Evolutionary conservation across 2,113 vertebrate genomes (phyloP).

Genomic region (Callithrix jacchus): DNA sequence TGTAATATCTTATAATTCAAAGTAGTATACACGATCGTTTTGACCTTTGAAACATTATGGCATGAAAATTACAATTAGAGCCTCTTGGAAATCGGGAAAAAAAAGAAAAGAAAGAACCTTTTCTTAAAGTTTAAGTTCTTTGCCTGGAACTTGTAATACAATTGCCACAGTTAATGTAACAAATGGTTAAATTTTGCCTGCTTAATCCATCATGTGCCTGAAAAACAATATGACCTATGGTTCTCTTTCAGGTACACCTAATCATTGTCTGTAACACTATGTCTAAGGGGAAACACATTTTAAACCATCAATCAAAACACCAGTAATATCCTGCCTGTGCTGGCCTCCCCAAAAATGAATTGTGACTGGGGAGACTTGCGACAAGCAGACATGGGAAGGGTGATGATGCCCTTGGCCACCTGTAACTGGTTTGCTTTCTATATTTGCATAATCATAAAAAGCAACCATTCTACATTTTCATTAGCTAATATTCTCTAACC

Average conservation of each 20-base stretch:
- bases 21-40: not conserved
- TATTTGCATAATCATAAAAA: not conserved
- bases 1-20: not conserved
- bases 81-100: not conserved
- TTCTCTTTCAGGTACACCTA: not conserved
- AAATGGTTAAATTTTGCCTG: not conserved
- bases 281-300: not conserved
- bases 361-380: not conserved
- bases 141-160: not conserved
- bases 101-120: not conserved
- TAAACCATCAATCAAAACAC: not conserved
- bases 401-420: accelerated
- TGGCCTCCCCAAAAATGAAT: not conserved
- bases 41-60: not conserved
- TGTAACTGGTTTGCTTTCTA: not conserved
- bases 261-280: not conserved
- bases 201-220: not conserved
- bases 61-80: not conserved
- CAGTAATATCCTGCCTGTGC: not conserved
- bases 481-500: not conserved
- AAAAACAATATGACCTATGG: not conserved
- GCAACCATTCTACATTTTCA: not conserved
- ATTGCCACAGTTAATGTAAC: not conserved
- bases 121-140: not conserved
- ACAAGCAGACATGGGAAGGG: not conserved